Base-by-base conservation (phyloP, 2,113 vertebrate species). In the Colossoma macropomum region DNA sequence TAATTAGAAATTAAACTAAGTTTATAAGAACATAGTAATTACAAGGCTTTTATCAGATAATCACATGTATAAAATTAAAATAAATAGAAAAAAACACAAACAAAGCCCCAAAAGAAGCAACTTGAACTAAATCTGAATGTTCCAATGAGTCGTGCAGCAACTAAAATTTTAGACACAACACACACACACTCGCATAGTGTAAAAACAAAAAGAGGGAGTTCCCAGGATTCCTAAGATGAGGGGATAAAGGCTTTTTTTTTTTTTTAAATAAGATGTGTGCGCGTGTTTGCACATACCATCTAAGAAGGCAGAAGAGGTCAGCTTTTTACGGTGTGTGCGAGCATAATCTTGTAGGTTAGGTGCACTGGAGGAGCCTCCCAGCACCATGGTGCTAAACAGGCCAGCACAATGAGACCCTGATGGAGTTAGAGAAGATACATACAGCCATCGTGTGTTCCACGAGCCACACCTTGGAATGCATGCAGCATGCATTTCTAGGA, bases 261-360 rank as follows among this genome's bases (percentile, higher is more conserved):
- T 25, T 34, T 59, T 41, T 34, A 16, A 12, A n/a, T 12, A 27
- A 83, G 87, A 91, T 94, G 95, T 95, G 95, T 94, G 94, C 94
- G 94, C 93, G 90, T 91, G 92, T 95, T 93, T 94, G 96, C 96
- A 97, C 96, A 96, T 97, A 97, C 96, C 96, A 96, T 97, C 96
- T 95, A 96, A 93, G 95, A 96, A 96, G 96, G 93, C 96, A 95
- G 96, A 94, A 92, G 96, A 92, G 89, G 96, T 96, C 96, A 97
- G 96, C 96, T 97, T 97, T 97, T 96, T 97, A 96, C 96, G 96
- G 94, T 97, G 96, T 87, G 92, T 94, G 93, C 95, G 96, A 95
- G 96, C 96, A 95, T 97, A 97, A 95, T 97, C 96, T 93, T 97
- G 96, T 92, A 97, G 96, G 94, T 97, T 97, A 96, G 96, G 96